phyloP scores from a whole-genome alignment of 2,113 vertebrate species.

The Catagonus wagneri region DNA sequence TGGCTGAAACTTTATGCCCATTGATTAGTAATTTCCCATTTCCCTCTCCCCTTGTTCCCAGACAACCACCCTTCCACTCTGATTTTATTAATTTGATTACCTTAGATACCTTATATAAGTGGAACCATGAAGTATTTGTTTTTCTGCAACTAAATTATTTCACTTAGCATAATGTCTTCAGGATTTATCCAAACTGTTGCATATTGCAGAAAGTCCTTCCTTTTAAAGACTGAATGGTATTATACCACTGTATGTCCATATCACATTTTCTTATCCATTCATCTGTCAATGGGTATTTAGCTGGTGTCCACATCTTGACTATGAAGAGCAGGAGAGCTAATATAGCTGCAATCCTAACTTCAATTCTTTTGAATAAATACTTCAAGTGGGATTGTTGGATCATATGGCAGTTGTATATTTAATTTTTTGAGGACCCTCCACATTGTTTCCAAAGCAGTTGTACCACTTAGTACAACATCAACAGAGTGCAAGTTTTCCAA shows the following conservation, averaged over 20 bases:
- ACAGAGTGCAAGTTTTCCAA: background rate
- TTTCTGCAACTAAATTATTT: constrained; percentile 20
- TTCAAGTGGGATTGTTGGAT: background rate
- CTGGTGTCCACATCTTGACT: background rate
- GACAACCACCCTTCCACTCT: background rate
- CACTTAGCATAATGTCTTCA: background rate
- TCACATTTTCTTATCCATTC: background rate
- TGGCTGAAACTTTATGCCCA: background rate
- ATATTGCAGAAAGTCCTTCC: background rate
- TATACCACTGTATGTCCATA: background rate
- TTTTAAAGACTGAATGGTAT: background rate
- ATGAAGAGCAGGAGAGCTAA: background rate
- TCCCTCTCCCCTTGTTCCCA: background rate
- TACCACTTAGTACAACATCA: background rate
- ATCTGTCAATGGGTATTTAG: background rate
- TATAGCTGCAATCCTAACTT: background rate
- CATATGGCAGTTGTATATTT: background rate
- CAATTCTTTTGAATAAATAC: background rate
- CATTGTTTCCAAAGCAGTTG: background rate
- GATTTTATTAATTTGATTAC: background rate
- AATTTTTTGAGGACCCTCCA: background rate
- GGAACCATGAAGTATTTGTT: background rate
- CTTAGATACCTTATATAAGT: background rate
- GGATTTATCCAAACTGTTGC: background rate
- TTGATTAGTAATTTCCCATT: background rate